These are phyloP conservation scores for Pongo pygmaeus DNA, from an alignment of 2,113 vertebrate genomes.

Conservation along the genomic window DNA sequence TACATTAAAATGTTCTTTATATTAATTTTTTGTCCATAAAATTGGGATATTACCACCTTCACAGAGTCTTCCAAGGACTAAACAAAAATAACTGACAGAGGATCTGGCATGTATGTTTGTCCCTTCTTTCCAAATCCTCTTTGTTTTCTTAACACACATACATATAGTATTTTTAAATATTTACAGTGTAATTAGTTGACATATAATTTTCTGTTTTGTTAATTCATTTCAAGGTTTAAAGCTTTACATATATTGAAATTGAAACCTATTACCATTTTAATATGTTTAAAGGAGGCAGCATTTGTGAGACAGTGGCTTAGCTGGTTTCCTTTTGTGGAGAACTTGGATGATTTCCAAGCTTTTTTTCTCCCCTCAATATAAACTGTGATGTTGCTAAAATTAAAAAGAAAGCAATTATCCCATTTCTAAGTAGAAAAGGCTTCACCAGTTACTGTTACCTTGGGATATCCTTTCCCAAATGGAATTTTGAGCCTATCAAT, in stretches of 20 bases:
- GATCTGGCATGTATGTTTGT: background rate
- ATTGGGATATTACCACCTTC: background rate
- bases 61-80: background rate
- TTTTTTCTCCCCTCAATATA: background rate
- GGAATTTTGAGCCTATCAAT: slow-evolving; percentile 37
- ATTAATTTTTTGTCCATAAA: background rate
- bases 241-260: slow-evolving; percentile 39
- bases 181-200: background rate
- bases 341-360: slow-evolving; percentile 36
- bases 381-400: background rate
- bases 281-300: background rate
- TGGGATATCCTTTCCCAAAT: background rate
- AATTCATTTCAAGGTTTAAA: slow-evolving; percentile 35
- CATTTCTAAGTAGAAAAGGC: background rate
- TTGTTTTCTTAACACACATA: background rate
- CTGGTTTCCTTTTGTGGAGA: slow-evolving; percentile 23
- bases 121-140: background rate
- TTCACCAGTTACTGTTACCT: background rate
- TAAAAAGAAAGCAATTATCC: background rate
- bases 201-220: slow-evolving; percentile 44
- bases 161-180: background rate
- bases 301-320: background rate
- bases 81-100: background rate
- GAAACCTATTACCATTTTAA: slow-evolving; percentile 11
- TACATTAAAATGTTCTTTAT: background rate